phyloP scores from a whole-genome alignment of 2,888 invertebrate genomes.

The Morpho deidamia region DNA sequence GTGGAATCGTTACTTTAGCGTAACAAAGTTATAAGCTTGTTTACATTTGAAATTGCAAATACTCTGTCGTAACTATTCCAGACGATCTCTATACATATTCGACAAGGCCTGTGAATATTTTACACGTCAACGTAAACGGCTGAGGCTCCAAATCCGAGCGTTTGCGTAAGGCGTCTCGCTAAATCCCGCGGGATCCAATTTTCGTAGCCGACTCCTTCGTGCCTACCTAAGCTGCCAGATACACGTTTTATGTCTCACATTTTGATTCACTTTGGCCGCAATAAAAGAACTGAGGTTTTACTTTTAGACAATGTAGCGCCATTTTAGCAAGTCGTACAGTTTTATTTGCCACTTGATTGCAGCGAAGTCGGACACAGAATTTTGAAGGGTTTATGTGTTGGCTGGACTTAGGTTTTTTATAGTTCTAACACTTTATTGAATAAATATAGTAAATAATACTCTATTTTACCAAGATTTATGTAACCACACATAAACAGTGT shows the following conservation, averaged over 20 bases:
- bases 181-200: slow-evolving; percentile 68
- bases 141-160: slow-evolving; percentile 38
- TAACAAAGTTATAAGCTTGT: not conserved
- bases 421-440: too few species aligned
- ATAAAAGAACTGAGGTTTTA: slow-evolving; percentile 39
- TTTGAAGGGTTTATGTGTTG: too few species aligned
- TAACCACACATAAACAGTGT: too few species aligned
- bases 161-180: slow-evolving; percentile 51
- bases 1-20: too few species aligned
- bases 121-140: slow-evolving; percentile 44
- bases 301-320: slow-evolving; percentile 21
- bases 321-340: slow-evolving; percentile 17
- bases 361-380: slow-evolving; percentile 7
- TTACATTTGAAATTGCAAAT: slow-evolving; percentile 14
- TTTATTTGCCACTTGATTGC: slow-evolving; percentile 18
- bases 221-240: slow-evolving; percentile 48
- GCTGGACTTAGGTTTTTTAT: too few species aligned
- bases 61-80: slow-evolving; percentile 16
- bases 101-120: slow-evolving; percentile 56
- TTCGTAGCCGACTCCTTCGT: slow-evolving; percentile 54
- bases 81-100: slow-evolving; percentile 32
- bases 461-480: too few species aligned
- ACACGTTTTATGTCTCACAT: slow-evolving; percentile 49
- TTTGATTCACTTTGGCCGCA: slow-evolving; percentile 43
- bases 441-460: too few species aligned